phyloP scores from a whole-genome alignment of 2,797 vertebrate genomes.

The Gila robusta region DNA sequence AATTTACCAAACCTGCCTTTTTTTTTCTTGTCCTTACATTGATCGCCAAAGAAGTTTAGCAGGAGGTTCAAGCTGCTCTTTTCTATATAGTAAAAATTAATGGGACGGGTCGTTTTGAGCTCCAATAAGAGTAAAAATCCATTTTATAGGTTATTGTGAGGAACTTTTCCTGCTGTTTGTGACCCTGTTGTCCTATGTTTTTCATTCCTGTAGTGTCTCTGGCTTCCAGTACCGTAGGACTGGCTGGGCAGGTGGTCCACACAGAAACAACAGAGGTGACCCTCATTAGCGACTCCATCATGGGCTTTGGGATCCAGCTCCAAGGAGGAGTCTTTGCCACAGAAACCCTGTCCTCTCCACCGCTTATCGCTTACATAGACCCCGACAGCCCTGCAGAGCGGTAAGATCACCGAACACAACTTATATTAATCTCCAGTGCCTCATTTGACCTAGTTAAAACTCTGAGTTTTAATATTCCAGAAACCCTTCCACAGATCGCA shows the following conservation, averaged over 20 bases:
- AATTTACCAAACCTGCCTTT: background rate
- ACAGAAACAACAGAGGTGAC: conserved; percentile 95
- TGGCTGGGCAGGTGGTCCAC: conserved; percentile 97
- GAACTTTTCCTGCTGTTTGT: background rate
- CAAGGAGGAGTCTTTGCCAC: conserved; percentile 98
- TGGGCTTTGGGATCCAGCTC: conserved; percentile 96
- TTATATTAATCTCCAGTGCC: conserved; percentile 31
- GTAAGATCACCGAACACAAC: conserved; percentile 71
- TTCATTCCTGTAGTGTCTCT: conserved; percentile 86
- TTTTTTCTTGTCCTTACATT: background rate
- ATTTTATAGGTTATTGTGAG: background rate
- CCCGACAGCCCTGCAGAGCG: conserved; percentile 96
- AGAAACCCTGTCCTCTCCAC: conserved; percentile 94
- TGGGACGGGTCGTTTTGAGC: background rate
- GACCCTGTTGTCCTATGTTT: conserved; percentile 31
- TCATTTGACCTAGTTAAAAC: conserved; percentile 36
- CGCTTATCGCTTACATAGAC: conserved; percentile 97
- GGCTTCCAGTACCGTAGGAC: conserved; percentile 94
- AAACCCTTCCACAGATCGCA: background rate
- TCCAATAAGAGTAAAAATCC: background rate
- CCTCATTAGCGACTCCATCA: conserved; percentile 91
- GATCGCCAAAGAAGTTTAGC: background rate
- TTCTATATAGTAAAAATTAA: background rate
- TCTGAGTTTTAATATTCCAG: conserved; percentile 16
- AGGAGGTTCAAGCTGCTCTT: background rate